Conservation (phyloP, 1,140 invertebrate species). For the Battus philenor region DNA sequence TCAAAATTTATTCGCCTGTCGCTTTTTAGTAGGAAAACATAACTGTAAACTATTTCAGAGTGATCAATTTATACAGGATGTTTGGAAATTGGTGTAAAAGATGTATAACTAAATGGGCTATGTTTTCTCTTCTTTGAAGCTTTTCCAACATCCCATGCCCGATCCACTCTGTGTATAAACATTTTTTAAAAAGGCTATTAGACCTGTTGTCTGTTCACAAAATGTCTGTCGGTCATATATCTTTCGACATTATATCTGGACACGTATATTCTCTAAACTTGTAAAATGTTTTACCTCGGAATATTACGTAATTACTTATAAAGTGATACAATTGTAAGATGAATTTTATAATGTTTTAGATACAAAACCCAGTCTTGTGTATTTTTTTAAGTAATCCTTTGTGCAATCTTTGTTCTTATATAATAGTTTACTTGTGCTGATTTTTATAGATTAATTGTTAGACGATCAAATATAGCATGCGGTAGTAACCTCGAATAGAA, state of each 20-base stretch:
- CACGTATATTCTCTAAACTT: background rate
- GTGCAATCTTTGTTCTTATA: constrained; percentile 12
- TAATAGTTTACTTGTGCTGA: background rate
- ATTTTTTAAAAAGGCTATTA: too few relatives aligned
- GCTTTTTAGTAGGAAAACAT: too few relatives aligned
- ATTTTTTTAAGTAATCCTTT: constrained; percentile 7
- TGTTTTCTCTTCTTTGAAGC: too few relatives aligned
- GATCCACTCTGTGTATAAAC: too few relatives aligned
- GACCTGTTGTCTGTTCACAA: too few relatives aligned
- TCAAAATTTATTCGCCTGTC: too few relatives aligned
- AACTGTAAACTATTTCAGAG: too few relatives aligned
- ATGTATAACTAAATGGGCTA: too few relatives aligned
- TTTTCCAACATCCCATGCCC: too few relatives aligned
- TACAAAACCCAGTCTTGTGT: background rate
- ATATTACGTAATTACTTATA: constrained; percentile 3
- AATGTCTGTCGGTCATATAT: too few relatives aligned
- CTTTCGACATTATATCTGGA: background rate
- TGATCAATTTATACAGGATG: too few relatives aligned
- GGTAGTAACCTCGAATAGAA: constrained; percentile 6
- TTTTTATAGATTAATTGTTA: constrained; percentile 8
- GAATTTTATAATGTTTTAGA: constrained; percentile 10
- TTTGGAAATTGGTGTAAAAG: too few relatives aligned
- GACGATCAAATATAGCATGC: constrained; percentile 1
- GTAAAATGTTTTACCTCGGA: constrained; percentile 6
- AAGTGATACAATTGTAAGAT: constrained; percentile 8